Base-by-base conservation (phyloP, 2,797 vertebrate genomes). In the Scarus forsteni region DNA sequence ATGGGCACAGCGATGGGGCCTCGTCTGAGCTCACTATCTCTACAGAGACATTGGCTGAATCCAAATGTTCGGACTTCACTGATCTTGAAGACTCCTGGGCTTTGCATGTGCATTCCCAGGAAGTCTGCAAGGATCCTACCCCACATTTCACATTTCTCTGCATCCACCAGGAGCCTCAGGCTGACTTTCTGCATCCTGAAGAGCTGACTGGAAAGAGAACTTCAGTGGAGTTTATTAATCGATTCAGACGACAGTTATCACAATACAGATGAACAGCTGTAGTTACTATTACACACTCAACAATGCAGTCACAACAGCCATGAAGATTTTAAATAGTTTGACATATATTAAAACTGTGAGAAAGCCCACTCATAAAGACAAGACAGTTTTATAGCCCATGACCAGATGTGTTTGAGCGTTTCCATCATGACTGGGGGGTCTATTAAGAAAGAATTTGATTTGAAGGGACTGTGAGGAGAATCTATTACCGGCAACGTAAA, bases 51-150 rank as follows among this genome's bases (percentile, higher is more conserved):
- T 0, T 35, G 34, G 14, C 10, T 36, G 52, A 36, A 16, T 54
- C 51, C 51, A 53, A 53, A 53, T 53, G 51, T 15, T 3, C 14
- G 7, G 34, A 53, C 34, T 53, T 36, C 13, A 15, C 27, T 10
- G 34, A 27, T 35, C 51, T 36, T 36, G 51, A 27, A 53, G 51
- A 15, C 51, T 35, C 34, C 7, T 53, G 27, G 27, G 34, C 51
- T 53, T 53, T 36, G 34, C 13, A 34, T 15, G 51, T 7, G 19
- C 34, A 34, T 36, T 53, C 51, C 27, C 34, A 15, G 34, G 13
- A 35, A 53, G 51, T 53, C 51, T 15, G 51, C 27, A 3, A 53
- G 51, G 14, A 53, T 52, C 50, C 50, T 14, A 52, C 35, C 51
- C 27, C 51, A 53, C 13, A 9, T 15, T 53, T 36, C 51, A 53